Base-by-base conservation (phyloP, 1,140 invertebrate species). In the Venturia canescens region DNA sequence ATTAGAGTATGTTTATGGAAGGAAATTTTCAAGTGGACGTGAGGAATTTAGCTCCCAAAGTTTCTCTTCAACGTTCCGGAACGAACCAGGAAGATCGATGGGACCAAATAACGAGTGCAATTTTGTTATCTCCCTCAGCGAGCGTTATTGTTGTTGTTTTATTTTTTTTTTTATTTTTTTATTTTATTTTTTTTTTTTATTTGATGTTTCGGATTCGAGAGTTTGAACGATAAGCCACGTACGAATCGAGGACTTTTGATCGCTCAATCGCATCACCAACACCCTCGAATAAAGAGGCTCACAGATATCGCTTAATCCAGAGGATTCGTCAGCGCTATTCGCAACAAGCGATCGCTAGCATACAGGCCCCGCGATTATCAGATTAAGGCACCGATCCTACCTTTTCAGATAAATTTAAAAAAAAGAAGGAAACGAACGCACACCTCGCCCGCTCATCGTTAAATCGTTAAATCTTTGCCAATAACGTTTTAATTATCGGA, bases 401-500 rank as follows among this genome's bases (percentile, higher is more conserved):
- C 57, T 67, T 23, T 67, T 44, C 34, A 67, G 29, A 63, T 67
- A 48, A 69, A 34, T 53, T 78, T 16, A 26, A 21, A 26, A 29
- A 48, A 23, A 21, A 23, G 31, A 60, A 27, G 34, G 63, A 63
- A 63, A 60, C 23, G 3, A 63, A 34, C n/a, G 38, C 29, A 66
- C 27, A 29, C 38, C 13, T 66, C 27, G 3, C 60, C 27, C 63
- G 50, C 29, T 66, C 38, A 63, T 38, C 27, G 79, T 66, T 50
- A 34, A 31, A 70, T 50, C 23, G 79, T 76, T 80, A 83, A 84
- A 84, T 84, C 63, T 70, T 81, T 77, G 66, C 50, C 81, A 82
- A 84, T 80, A 83, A 81, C 66, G 77, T 80, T 84, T 82, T 84
- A 79, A 82, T 80, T 77, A 79, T 57, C 26, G 76, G 75, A 80